Evolutionary conservation across 2,797 vertebrate genomes (phyloP).

Genomic region (Sylvia borin): DNA sequence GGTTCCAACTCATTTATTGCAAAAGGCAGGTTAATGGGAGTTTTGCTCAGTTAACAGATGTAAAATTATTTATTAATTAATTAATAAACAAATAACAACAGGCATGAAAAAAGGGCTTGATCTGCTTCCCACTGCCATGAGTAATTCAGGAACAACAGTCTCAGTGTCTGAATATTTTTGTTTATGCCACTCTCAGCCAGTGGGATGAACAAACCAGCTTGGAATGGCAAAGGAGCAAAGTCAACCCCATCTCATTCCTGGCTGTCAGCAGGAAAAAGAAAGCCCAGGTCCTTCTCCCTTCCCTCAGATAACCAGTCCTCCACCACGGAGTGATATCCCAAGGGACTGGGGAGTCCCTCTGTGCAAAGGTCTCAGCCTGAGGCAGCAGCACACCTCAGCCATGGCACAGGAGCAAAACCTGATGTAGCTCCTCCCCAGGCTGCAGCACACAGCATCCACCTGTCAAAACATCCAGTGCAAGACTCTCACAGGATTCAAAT

Average conservation of each 20-base stretch:
- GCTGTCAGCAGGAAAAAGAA: neutral
- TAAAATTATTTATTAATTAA: neutral
- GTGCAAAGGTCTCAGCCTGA: neutral
- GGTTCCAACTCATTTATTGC: neutral
- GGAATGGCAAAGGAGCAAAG: neutral
- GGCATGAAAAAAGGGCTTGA: neutral
- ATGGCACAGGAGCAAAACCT: neutral
- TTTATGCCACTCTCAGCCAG: neutral
- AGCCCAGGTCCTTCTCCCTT: neutral
- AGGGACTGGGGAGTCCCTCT: neutral
- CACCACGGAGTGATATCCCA: fast-evolving
- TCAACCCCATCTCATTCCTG: neutral
- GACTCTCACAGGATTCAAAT: neutral
- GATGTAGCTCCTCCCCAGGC: fast-evolving
- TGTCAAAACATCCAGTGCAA: neutral
- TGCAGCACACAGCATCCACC: neutral
- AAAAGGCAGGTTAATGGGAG: neutral
- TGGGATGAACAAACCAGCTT: neutral
- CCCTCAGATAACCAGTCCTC: neutral
- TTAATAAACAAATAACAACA: neutral
- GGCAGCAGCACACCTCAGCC: neutral
- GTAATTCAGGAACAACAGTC: neutral
- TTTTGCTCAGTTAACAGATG: neutral
- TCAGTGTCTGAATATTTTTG: neutral
- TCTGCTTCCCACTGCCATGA: neutral